Evolutionary conservation across 2,113 vertebrate genomes (phyloP).

Genomic region (Oenanthe melanoleuca): DNA sequence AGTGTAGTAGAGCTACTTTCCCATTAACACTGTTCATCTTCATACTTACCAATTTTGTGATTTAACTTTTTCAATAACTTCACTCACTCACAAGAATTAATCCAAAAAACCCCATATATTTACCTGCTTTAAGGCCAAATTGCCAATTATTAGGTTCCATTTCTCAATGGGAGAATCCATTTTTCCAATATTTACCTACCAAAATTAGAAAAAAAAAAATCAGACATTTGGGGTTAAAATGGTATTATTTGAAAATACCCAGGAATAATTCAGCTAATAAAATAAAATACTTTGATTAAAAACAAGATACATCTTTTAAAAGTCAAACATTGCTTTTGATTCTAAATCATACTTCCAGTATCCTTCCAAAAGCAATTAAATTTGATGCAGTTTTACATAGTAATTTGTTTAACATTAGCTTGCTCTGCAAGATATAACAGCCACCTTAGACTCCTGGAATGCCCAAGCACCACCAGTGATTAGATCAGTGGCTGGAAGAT

Average conservation of each 20-base stretch:
- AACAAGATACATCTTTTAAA: not conserved
- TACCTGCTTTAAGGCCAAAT: conserved; percentile 97
- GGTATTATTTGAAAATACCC: not conserved
- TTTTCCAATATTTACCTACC: conserved; percentile 94
- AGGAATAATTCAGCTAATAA: not conserved
- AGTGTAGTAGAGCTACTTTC: not conserved
- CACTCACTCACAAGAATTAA: not conserved
- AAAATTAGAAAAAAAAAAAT: conserved; percentile 6
- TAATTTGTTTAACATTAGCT: not conserved
- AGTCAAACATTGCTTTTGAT: not conserved
- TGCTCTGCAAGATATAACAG: not conserved
- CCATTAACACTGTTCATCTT: not conserved
- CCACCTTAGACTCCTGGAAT: not conserved
- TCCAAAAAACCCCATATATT: not conserved
- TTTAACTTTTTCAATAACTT: not conserved
- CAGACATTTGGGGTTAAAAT: not conserved
- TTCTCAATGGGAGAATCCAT: conserved; percentile 99
- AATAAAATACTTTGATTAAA: not conserved
- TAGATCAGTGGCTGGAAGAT: not conserved
- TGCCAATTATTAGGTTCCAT: conserved; percentile 97
- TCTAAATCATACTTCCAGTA: not conserved
- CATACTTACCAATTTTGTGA: not conserved
- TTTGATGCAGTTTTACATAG: not conserved
- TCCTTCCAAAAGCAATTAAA: not conserved
- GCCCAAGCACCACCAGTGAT: not conserved